Percentiles rank a stretch among this genome's conserved stretches.
phyloP scores from a whole-genome alignment of 2,888 invertebrate species.

The Oligia strigilis region DNA sequence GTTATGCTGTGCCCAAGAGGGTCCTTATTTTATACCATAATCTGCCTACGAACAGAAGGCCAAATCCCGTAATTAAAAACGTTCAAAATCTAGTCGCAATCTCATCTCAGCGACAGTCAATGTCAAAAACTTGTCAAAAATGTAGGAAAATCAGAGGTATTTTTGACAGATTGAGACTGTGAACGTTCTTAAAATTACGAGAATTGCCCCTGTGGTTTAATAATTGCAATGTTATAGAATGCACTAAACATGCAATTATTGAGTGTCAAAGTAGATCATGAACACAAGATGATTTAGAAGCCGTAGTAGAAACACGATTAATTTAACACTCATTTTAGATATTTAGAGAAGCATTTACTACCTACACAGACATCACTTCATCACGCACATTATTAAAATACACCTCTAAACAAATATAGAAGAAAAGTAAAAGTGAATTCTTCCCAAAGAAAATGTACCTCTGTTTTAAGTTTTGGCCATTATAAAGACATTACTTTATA shows the following conservation, averaged over 20 bases:
- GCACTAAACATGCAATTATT: not conserved
- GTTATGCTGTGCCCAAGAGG: not conserved
- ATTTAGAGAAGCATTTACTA: not conserved
- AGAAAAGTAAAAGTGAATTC: not conserved
- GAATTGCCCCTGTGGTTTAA: too few species aligned
- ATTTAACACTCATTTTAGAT: not conserved
- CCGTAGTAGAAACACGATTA: not conserved
- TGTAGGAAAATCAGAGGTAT: too few species aligned
- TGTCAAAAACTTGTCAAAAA: too few species aligned
- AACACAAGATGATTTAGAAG: slow-evolving; percentile 2
- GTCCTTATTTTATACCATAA: not conserved
- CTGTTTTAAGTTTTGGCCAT: too few species aligned
- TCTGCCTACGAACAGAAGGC: not conserved
- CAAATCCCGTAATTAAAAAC: too few species aligned
- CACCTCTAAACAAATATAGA: too few species aligned
- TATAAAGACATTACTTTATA: too few species aligned
- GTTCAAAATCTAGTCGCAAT: too few species aligned
- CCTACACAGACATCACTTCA: not conserved
- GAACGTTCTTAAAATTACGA: too few species aligned
- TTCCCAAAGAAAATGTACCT: too few species aligned
- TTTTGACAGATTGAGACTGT: too few species aligned
- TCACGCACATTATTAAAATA: not conserved
- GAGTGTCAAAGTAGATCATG: not conserved
- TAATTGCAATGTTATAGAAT: not conserved
- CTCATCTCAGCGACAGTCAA: too few species aligned